Conservation (phyloP, 2,113 vertebrate genomes). For the Dinomys branickii region DNA sequence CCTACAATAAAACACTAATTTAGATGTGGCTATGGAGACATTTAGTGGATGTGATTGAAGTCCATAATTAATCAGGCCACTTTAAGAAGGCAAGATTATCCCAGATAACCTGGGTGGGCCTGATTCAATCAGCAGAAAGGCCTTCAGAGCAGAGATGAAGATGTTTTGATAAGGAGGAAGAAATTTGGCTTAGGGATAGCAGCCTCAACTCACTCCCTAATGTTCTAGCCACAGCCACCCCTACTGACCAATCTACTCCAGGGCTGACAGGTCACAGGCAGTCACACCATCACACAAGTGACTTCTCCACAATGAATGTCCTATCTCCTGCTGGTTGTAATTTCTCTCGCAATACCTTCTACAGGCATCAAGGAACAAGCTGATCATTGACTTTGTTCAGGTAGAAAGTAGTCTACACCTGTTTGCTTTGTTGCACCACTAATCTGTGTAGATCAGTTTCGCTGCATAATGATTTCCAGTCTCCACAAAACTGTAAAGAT, state of each 20-base stretch:
- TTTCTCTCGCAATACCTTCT: background rate
- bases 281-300: background rate
- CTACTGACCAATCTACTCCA: background rate
- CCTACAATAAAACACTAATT: background rate
- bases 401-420: background rate
- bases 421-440: background rate
- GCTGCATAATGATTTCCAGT: background rate
- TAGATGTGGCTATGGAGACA: background rate
- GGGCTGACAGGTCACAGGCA: background rate
- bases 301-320: background rate
- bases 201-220: background rate
- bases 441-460: background rate
- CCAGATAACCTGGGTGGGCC: background rate
- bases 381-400: background rate
- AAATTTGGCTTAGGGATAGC: background rate
- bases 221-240: background rate
- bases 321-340: background rate
- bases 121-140: background rate
- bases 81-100: background rate
- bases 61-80: background rate
- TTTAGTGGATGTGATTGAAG: background rate
- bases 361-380: background rate
- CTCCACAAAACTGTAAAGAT: background rate
- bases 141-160: background rate
- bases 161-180: background rate